Evolutionary conservation across 2,113 vertebrate genomes (phyloP).

Genomic region (Microcebus ravelobensis): DNA sequence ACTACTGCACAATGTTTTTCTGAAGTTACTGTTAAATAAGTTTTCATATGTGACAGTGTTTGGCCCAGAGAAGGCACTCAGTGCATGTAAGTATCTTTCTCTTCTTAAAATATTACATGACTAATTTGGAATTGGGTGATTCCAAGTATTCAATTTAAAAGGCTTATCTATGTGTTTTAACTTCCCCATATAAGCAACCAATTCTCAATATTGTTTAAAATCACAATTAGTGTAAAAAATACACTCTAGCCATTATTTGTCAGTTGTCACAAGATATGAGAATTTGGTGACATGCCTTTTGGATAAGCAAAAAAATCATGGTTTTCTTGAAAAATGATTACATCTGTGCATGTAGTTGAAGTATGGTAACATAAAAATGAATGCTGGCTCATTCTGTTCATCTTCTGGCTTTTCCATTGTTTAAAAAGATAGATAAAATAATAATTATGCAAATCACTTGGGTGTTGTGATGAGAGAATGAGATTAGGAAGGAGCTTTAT

Average conservation of each 20-base stretch:
- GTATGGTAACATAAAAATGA: conserved; percentile 58
- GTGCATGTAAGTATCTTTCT: neutral
- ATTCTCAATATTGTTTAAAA: conserved; percentile 22
- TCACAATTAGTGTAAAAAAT: conserved; percentile 14
- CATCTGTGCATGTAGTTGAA: conserved; percentile 8
- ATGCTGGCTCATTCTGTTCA: conserved; percentile 58
- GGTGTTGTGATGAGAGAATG: conserved; percentile 57
- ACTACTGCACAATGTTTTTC: neutral
- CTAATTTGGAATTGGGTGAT: neutral
- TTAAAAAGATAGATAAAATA: conserved; percentile 74
- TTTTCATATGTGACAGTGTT: conserved; percentile 34
- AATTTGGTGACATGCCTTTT: neutral
- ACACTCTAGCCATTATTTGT: neutral
- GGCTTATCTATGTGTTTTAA: conserved; percentile 1
- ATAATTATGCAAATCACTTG: conserved; percentile 73
- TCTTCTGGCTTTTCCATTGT: conserved; percentile 59
- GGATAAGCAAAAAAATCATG: neutral
- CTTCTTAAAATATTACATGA: conserved; percentile 49
- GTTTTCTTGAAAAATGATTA: conserved; percentile 12
- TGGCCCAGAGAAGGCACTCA: neutral
- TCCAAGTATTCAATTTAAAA: conserved; percentile 48
- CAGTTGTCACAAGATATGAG: neutral
- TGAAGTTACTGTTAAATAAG: conserved; percentile 27
- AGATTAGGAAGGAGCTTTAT: conserved; percentile 67
- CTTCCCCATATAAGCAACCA: neutral